phyloP scores from a whole-genome alignment of 2,113 vertebrate species.

The Chionodraco myersi region DNA sequence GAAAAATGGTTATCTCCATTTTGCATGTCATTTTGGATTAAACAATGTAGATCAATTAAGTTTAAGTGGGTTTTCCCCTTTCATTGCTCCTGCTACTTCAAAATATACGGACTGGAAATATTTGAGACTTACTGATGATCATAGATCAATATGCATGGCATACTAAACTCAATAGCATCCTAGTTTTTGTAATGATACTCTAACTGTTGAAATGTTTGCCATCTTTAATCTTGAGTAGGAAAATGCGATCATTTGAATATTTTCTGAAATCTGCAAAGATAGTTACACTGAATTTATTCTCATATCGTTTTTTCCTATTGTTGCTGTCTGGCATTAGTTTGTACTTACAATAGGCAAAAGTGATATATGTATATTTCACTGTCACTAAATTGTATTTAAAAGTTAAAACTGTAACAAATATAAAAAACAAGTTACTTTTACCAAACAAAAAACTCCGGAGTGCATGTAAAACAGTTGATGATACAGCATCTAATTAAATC shows the following conservation, averaged over 20 bases:
- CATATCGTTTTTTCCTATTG: neutral
- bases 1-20: accelerated
- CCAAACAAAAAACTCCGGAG: neutral
- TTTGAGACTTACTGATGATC: neutral
- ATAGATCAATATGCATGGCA: accelerated
- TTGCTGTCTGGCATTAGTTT: neutral
- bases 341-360: neutral
- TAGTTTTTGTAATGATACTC: neutral
- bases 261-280: neutral
- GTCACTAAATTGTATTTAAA: neutral
- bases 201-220: neutral
- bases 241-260: neutral
- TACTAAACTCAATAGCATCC: accelerated
- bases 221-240: neutral
- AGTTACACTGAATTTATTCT: neutral
- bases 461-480: neutral
- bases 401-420: neutral
- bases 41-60: neutral
- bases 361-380: neutral
- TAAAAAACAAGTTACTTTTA: neutral
- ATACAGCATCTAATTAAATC: neutral
- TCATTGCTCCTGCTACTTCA: neutral
- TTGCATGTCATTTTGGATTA: neutral
- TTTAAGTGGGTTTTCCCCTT: neutral
- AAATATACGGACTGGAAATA: neutral